Conservation (phyloP, 2,888 invertebrate genomes). For the Dryobotodes eremita region DNA sequence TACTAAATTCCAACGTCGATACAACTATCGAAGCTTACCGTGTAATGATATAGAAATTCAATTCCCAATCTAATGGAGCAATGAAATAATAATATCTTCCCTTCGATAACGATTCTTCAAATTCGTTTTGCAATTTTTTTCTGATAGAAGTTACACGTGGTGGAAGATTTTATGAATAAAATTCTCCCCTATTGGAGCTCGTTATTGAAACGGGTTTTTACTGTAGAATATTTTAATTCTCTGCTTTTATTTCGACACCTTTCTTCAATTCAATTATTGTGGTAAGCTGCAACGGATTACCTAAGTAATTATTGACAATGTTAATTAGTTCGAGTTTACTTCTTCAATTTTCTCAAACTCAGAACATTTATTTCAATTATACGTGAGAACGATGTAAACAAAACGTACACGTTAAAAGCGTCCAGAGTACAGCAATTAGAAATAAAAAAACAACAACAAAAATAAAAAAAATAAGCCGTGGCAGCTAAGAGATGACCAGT, state of each 20-base stretch:
- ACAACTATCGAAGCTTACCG: slow-evolving; percentile 27
- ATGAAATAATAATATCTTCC: slow-evolving; percentile 53
- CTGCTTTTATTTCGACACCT: neutral
- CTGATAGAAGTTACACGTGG: slow-evolving; percentile 35
- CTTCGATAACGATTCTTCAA: slow-evolving; percentile 34
- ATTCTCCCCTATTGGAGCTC: slow-evolving; percentile 4
- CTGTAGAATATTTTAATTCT: neutral
- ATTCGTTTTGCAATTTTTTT: slow-evolving; percentile 40
- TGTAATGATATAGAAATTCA: slow-evolving; percentile 50
- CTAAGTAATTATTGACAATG: neutral
- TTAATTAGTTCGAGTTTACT: too few species aligned
- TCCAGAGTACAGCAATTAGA: too few species aligned
- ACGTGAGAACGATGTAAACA: too few species aligned
- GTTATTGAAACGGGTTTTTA: slow-evolving; percentile 12
- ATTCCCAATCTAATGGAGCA: slow-evolving; percentile 41
- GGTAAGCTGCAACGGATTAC: neutral
- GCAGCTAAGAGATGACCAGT: too few species aligned
- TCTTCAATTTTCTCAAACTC: neutral
- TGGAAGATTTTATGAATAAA: slow-evolving; percentile 43
- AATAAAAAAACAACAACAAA: too few species aligned
- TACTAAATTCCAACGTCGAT: neutral
- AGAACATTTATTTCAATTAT: too few species aligned
- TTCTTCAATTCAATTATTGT: neutral
- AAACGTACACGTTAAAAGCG: too few species aligned
- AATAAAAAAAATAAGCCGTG: too few species aligned